Evolutionary conservation across 2,888 invertebrate genomes (phyloP).

Genomic region (Opisthograptis luteolata): DNA sequence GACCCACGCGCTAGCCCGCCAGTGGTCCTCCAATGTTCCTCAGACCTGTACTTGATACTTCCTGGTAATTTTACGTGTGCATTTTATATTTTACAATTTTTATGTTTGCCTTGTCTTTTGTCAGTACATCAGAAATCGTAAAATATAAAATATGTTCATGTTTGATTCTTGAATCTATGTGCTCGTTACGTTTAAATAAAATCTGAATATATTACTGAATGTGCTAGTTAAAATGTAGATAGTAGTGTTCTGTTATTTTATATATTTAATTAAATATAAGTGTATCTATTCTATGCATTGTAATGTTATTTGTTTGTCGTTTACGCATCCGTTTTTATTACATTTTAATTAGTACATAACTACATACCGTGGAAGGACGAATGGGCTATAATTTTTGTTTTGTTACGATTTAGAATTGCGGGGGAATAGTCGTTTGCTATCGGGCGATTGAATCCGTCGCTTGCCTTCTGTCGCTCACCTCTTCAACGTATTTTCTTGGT

Average conservation of each 20-base stretch:
- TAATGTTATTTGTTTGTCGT: constrained; percentile 41
- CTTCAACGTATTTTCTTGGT: constrained; percentile 4
- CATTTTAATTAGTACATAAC: constrained; percentile 76
- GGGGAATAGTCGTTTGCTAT: constrained; percentile 59
- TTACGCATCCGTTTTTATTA: constrained; percentile 53
- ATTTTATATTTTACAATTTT: constrained; percentile 7
- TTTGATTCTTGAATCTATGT: background rate
- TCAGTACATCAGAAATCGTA: background rate
- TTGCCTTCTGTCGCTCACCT: constrained; percentile 1
- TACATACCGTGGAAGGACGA: constrained; percentile 60
- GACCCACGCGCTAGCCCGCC: too few relatives aligned
- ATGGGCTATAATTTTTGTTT: constrained; percentile 44
- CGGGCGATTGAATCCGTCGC: background rate
- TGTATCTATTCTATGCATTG: constrained; percentile 53
- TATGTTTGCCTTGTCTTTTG: too few relatives aligned
- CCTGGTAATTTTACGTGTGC: background rate
- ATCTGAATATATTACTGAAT: constrained; percentile 79
- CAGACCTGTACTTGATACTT: constrained; percentile 5
- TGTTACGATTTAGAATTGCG: constrained; percentile 34
- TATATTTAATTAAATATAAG: too few relatives aligned
- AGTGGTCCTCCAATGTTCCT: too few relatives aligned
- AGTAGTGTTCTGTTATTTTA: constrained; percentile 49
- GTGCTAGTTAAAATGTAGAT: constrained; percentile 78
- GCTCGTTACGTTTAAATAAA: constrained; percentile 32
- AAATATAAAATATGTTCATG: background rate